Conservation (phyloP, 2,888 invertebrate species). For the Drosophila kuntzei region DNA sequence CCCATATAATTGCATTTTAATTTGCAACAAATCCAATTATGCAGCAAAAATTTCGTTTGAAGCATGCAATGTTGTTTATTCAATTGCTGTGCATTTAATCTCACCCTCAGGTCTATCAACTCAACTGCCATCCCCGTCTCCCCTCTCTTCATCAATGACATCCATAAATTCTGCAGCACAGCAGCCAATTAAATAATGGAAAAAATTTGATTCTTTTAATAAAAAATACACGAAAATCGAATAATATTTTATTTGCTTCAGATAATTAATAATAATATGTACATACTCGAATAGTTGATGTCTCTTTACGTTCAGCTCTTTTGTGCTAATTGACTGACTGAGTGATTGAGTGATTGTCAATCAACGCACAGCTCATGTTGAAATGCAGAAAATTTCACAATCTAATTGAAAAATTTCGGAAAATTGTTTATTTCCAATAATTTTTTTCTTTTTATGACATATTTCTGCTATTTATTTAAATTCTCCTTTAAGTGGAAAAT, state of each 20-base stretch:
- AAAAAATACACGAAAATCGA: constrained; percentile 1
- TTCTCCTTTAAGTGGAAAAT: too few species aligned
- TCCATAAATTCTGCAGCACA: background rate
- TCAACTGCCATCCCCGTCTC: background rate
- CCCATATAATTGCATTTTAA: constrained; percentile 65
- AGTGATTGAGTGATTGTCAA: constrained; percentile 1
- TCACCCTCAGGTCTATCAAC: background rate
- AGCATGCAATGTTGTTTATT: constrained; percentile 47
- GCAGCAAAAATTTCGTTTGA: constrained; percentile 53
- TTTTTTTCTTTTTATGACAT: too few species aligned
- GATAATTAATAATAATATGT: constrained; percentile 4
- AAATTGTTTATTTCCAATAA: background rate
- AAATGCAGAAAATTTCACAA: background rate
- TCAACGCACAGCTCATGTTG: background rate
- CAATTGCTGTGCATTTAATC: constrained; percentile 33
- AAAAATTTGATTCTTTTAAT: constrained; percentile 1
- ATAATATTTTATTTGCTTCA: constrained; percentile 11
- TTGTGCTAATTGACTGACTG: constrained; percentile 1
- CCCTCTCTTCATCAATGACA: background rate
- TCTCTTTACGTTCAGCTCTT: background rate
- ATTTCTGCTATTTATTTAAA: too few species aligned
- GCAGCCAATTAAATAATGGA: constrained; percentile 11
- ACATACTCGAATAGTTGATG: background rate
- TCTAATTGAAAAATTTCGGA: background rate
- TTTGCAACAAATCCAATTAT: constrained; percentile 69